Evolutionary conservation across 2,888 invertebrate genomes (phyloP), one percentile per base, ranked within the genome.

Genomic region (Theristus sp.): DNA sequence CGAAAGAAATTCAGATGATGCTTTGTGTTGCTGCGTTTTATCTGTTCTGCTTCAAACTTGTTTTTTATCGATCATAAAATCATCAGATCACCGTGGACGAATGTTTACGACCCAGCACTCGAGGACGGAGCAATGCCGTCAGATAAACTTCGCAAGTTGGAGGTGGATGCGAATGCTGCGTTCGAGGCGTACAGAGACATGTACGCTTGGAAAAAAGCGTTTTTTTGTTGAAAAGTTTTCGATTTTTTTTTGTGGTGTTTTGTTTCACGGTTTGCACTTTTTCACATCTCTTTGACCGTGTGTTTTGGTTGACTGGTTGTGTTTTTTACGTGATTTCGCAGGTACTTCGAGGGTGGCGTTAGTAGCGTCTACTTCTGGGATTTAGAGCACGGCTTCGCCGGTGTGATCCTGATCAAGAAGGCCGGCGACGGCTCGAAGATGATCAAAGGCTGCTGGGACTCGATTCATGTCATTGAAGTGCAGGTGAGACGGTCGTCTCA

Each of bases 291-390:
- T n/a, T n/a, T n/a, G n/a, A n/a, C n/a, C n/a, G n/a, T n/a, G n/a
- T n/a, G n/a, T n/a, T n/a, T n/a, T n/a, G n/a, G n/a, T n/a, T n/a
- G n/a, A n/a, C n/a, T n/a, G n/a, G n/a, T n/a, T n/a, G n/a, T n/a
- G n/a, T n/a, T n/a, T n/a, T n/a, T n/a, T n/a, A n/a, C n/a, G n/a
- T n/a, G n/a, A n/a, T n/a, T n/a, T 6, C 38, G 17, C 65, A 78
- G 77, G 86, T 99, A 98, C 76, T 98, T 91, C 76, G 98, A 98
- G 77, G 98, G 98, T 60, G 98, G 98, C 1, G 93, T 98, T 0
- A 96, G 96, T 25, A 96, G 96, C 6, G 98, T 96, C 2, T 99
- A 99, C 77, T 81, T 99, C 65, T 99, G 98, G 98, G 98, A 99
- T 72, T 81, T 98, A 75, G 96, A 98, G 74, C 74, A 76, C 66